A percentile compares a stretch with the other conserved stretches of the same genome.
These are phyloP conservation scores for Columba livia DNA, from an alignment of 2,113 vertebrate species.

Conservation along the genomic window DNA sequence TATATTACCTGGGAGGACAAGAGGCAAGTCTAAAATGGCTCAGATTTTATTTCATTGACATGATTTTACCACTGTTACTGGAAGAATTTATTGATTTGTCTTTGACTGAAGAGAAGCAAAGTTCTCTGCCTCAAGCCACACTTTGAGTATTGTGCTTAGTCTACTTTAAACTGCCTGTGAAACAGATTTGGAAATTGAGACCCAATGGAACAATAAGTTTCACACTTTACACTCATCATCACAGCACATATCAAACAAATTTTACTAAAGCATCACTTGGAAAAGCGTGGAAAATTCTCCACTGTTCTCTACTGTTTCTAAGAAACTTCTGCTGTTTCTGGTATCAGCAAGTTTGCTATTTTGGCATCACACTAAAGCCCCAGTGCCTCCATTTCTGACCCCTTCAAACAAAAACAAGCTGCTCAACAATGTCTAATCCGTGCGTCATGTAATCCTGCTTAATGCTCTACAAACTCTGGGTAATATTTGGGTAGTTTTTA, in stretches of 20 bases:
- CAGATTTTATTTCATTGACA: neutral
- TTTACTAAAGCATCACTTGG: neutral
- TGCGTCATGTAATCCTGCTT: conserved; percentile 80
- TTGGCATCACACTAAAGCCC: neutral
- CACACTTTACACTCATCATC: neutral
- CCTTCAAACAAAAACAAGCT: conserved; percentile 78
- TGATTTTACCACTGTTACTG: neutral
- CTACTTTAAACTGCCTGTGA: neutral
- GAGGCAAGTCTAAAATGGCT: neutral
- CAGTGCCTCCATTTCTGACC: conserved; percentile 55
- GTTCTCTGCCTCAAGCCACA: neutral
- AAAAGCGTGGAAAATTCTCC: neutral
- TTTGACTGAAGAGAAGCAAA: neutral
- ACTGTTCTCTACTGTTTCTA: neutral
- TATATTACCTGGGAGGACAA: neutral
- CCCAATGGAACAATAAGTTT: neutral
- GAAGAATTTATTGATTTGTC: neutral
- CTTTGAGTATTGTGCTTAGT: neutral
- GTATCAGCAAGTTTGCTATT: neutral
- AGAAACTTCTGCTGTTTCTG: neutral
- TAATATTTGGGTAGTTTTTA: conserved; percentile 78
- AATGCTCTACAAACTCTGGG: conserved; percentile 80
- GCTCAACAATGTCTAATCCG: conserved; percentile 80
- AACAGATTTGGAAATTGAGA: neutral
- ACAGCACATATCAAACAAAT: neutral